phyloP scores from a whole-genome alignment of 2,888 invertebrate species.

The Phortica okadai region DNA sequence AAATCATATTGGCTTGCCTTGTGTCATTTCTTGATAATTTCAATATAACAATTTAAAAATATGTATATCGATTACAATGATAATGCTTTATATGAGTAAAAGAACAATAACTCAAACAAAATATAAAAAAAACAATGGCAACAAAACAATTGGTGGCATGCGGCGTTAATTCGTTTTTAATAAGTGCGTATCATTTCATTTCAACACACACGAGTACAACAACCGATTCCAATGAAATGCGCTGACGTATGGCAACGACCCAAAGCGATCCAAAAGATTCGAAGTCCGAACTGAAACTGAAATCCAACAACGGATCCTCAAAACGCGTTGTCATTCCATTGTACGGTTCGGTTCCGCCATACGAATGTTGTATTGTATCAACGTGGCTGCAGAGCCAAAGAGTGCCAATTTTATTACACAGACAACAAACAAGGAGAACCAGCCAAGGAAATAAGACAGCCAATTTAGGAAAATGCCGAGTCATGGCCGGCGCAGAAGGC shows the following conservation, averaged over 20 bases:
- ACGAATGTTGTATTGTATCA: not conserved
- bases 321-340: conserved; percentile 61
- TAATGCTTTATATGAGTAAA: conserved; percentile 36
- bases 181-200: conserved; percentile 72
- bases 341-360: conserved; percentile 37
- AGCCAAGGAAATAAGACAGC: conserved; percentile 57
- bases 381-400: conserved; percentile 34
- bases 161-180: conserved; percentile 70
- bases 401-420: conserved; percentile 71
- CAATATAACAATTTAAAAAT: conserved; percentile 39
- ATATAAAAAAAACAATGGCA: conserved; percentile 26
- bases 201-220: conserved; percentile 52
- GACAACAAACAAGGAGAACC: conserved; percentile 42
- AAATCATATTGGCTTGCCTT: not conserved
- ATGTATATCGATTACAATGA: conserved; percentile 63
- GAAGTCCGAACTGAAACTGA: conserved; percentile 36
- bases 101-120: conserved; percentile 45
- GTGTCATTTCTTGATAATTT: conserved; percentile 32
- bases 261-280: conserved; percentile 40
- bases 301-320: conserved; percentile 24
- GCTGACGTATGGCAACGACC: conserved; percentile 30
- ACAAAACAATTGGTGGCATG: conserved; percentile 52
- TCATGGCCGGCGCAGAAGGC: conserved; percentile 59
- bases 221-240: conserved; percentile 51
- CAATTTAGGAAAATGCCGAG: conserved; percentile 69